Conservation (phyloP, 2,888 invertebrate species). For the Meganola albula region DNA sequence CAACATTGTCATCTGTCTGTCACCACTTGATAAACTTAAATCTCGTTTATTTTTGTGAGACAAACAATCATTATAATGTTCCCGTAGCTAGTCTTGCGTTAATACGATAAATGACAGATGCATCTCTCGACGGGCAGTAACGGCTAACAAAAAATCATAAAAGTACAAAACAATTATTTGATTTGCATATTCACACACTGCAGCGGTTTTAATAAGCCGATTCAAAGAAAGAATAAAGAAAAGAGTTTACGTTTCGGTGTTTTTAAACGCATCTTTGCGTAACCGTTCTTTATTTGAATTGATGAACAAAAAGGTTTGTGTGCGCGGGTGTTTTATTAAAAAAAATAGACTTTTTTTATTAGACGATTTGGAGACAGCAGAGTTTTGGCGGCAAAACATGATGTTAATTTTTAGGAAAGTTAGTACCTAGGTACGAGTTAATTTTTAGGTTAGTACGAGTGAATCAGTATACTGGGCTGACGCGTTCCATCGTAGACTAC, state of each 20-base stretch:
- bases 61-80: constrained; percentile 55
- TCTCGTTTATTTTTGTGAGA: constrained; percentile 40
- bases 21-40: no score
- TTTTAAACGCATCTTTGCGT: constrained; percentile 66
- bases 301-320: constrained; percentile 39
- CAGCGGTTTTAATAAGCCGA: constrained; percentile 42
- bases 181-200: constrained; percentile 68
- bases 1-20: no score
- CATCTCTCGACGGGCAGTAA: constrained; percentile 49
- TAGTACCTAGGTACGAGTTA: no score
- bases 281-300: constrained; percentile 58
- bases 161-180: constrained; percentile 60
- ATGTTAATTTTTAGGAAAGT: no score
- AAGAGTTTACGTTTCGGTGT: constrained; percentile 37
- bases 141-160: constrained; percentile 36
- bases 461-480: no score
- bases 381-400: no score
- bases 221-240: constrained; percentile 48
- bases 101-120: constrained; percentile 74
- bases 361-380: no score
- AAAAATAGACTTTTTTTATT: no score
- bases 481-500: no score
- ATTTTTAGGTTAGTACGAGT: no score
- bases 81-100: constrained; percentile 57
- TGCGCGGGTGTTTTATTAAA: constrained; percentile 25